These are phyloP conservation scores for Lamellibrachia luymesi DNA, from an alignment of 1,140 invertebrate genomes.

Conservation along the genomic window DNA sequence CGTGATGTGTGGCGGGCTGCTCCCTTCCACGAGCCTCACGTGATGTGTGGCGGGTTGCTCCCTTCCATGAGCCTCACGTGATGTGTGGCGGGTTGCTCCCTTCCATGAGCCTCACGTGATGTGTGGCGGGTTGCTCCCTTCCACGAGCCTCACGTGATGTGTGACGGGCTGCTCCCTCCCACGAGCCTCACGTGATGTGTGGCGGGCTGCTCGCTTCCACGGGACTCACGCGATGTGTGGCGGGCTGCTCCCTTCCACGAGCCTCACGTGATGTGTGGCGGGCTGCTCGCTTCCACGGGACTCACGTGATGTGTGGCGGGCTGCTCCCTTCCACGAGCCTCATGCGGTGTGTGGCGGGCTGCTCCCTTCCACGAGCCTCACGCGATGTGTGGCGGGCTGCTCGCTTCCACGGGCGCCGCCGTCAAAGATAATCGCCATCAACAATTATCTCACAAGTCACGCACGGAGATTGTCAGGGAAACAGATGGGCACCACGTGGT, in stretches of 20 bases:
- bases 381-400: not conserved
- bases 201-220: too few species aligned
- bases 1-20: not conserved
- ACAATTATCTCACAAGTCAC: not conserved
- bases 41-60: not conserved
- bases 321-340: not conserved
- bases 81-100: too few species aligned
- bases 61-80: too few species aligned
- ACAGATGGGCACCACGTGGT: not conserved
- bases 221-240: not conserved
- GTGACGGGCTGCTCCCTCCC: not conserved
- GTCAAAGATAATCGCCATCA: not conserved
- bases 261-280: not conserved
- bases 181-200: not conserved
- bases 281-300: not conserved
- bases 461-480: not conserved
- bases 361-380: not conserved
- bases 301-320: not conserved
- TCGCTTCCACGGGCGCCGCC: not conserved
- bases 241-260: too few species aligned
- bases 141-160: too few species aligned
- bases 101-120: not conserved
- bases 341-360: not conserved
- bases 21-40: not conserved
- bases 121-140: not conserved